Conservation (phyloP, 1,140 invertebrate genomes). For the Diorhabda carinulata region DNA sequence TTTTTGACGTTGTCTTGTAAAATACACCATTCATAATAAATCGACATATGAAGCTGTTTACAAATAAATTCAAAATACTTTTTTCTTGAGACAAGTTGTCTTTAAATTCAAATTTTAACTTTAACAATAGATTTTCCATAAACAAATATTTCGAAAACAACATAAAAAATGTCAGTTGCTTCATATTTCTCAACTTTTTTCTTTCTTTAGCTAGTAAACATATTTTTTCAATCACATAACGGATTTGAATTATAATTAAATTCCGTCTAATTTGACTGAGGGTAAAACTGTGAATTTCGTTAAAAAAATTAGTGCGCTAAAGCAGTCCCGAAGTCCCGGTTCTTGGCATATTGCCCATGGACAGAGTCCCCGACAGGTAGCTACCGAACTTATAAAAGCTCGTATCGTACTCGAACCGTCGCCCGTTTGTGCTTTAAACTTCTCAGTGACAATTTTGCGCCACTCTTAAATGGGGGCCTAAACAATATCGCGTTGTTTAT, state of each 20-base stretch:
- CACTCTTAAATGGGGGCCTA: slow-evolving; percentile 46
- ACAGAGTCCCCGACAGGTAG: slow-evolving; percentile 44
- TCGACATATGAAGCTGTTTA: too few species aligned
- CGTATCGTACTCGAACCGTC: slow-evolving; percentile 35
- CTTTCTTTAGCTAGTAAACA: too few species aligned
- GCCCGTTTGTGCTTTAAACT: slow-evolving; percentile 46
- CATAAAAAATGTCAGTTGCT: too few species aligned
- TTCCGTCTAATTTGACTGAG: slow-evolving; percentile 9
- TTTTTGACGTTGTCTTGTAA: too few species aligned
- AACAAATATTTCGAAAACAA: too few species aligned
- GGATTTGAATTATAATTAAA: not conserved
- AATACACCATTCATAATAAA: too few species aligned
- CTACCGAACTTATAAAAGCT: slow-evolving; percentile 49
- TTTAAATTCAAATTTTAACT: too few species aligned
- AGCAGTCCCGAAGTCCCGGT: slow-evolving; percentile 24
- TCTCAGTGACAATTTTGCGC: slow-evolving; percentile 27
- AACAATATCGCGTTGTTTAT: slow-evolving; percentile 37
- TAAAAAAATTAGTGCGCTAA: not conserved
- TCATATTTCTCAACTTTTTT: too few species aligned
- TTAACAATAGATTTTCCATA: too few species aligned
- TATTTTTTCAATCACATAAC: too few species aligned
- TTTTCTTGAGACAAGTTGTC: too few species aligned
- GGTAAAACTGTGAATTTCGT: slow-evolving; percentile 13
- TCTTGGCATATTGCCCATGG: slow-evolving; percentile 41
- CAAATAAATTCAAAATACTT: too few species aligned